Evolutionary conservation across 92 coral and sea anemone species (phyloP).

Genomic region (Porites lobata): DNA sequence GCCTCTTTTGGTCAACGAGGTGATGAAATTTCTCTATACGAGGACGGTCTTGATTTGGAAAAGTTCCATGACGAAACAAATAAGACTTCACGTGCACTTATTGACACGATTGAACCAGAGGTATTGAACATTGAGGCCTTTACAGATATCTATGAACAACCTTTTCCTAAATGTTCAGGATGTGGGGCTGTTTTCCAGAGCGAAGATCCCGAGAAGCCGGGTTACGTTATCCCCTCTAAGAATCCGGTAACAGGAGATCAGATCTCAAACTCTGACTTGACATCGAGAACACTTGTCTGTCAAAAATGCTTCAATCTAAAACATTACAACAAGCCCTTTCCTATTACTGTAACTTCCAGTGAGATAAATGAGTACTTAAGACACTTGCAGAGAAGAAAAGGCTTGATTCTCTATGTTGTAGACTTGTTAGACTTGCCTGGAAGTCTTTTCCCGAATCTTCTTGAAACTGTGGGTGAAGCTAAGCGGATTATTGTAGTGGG

Average conservation of each 20-base stretch:
- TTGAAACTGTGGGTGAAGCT: constrained; percentile 89
- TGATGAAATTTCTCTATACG: not conserved
- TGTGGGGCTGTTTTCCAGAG: constrained; percentile 98
- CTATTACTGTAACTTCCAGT: constrained; percentile 51
- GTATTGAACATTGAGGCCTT: constrained; percentile 18
- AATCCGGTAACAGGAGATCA: constrained; percentile 54
- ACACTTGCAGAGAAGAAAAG: constrained; percentile 81
- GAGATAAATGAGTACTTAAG: constrained; percentile 70
- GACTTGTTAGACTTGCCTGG: constrained; percentile 91
- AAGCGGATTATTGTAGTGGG: constrained; percentile 92
- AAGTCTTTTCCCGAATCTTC: constrained; percentile 74
- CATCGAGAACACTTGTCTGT: constrained; percentile 69
- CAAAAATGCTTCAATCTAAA: constrained; percentile 86
- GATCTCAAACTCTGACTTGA: constrained; percentile 5
- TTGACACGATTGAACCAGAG: constrained; percentile 6
- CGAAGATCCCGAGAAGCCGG: constrained; percentile 68
- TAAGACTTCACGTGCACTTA: not conserved
- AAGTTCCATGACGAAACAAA: not conserved
- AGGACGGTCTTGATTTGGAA: not conserved
- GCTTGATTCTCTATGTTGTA: constrained; percentile 85
- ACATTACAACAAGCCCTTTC: constrained; percentile 84
- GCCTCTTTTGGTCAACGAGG: not conserved
- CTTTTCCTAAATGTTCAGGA: constrained; percentile 84
- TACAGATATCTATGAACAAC: constrained; percentile 36
- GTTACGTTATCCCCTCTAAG: constrained; percentile 76